A percentile compares a stretch with the other conserved stretches of the same genome.
These are phyloP conservation scores for Sinocyclocheilus maitianheensis DNA, from an alignment of 2,113 vertebrate genomes.

Conservation along the genomic window DNA sequence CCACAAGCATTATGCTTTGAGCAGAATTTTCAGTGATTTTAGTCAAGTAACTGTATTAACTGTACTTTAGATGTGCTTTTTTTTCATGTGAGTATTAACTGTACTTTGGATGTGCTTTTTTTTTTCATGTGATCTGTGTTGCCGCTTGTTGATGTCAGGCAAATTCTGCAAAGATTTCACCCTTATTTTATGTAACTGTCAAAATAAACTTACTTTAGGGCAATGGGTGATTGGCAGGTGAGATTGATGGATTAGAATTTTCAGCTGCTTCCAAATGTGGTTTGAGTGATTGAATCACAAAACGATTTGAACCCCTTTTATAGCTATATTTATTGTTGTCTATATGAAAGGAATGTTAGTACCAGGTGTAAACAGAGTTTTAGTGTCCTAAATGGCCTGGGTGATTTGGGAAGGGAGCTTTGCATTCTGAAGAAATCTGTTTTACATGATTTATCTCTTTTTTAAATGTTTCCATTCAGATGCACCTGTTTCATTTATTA, in stretches of 20 bases:
- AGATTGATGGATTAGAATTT: background rate
- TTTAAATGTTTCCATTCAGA: background rate
- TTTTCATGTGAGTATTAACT: background rate
- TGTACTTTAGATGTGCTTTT: background rate
- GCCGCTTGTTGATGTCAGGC: background rate
- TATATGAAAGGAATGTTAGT: background rate
- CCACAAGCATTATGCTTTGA: background rate
- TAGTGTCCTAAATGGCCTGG: background rate
- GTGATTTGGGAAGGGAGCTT: background rate
- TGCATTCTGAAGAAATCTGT: background rate
- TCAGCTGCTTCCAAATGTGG: background rate
- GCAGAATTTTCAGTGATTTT: background rate
- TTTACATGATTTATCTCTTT: background rate
- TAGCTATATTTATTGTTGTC: background rate
- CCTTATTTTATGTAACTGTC: background rate
- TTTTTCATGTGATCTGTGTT: background rate
- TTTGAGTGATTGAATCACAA: background rate
- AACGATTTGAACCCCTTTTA: background rate
- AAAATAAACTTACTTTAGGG: background rate
- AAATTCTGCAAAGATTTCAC: background rate
- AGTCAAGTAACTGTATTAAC: background rate
- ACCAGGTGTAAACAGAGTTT: background rate
- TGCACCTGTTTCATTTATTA: constrained; percentile 17
- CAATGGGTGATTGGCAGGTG: background rate
- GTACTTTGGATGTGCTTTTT: background rate